Evolutionary conservation across 2,113 vertebrate genomes (phyloP).

Genomic region (Tetrao urogallus): DNA sequence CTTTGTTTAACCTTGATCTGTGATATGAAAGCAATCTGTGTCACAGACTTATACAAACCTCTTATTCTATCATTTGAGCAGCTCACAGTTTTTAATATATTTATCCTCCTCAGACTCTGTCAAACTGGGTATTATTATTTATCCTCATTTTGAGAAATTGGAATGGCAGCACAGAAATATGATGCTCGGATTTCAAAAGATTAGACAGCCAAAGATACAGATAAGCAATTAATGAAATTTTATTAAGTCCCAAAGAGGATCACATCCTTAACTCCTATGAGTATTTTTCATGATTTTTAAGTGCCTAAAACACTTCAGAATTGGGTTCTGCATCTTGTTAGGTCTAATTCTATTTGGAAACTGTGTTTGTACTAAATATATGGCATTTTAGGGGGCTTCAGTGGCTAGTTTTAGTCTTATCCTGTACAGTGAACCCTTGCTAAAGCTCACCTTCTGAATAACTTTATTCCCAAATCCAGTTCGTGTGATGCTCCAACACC

Average conservation of each 20-base stretch:
- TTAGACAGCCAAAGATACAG: background rate
- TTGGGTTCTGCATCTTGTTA: background rate
- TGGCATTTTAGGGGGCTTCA: background rate
- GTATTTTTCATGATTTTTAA: background rate
- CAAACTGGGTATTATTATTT: background rate
- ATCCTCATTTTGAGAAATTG: constrained; percentile 8
- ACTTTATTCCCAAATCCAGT: background rate
- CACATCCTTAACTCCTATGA: background rate
- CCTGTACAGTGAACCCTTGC: background rate
- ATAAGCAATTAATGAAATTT: background rate
- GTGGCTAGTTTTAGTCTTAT: background rate
- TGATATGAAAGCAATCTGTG: constrained; percentile 25
- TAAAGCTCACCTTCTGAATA: background rate
- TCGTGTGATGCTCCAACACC: background rate
- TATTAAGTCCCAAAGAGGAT: background rate
- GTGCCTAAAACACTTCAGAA: background rate
- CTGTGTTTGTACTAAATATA: background rate
- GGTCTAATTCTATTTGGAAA: background rate
- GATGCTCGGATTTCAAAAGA: background rate
- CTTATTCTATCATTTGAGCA: constrained; percentile 9
- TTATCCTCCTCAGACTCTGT: constrained; percentile 22
- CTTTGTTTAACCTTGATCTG: constrained; percentile 73
- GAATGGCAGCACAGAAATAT: background rate
- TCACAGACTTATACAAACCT: background rate
- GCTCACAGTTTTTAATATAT: constrained; percentile 9